phyloP scores from a whole-genome alignment of 2,113 vertebrate genomes.

The Oenanthe oenanthe region DNA sequence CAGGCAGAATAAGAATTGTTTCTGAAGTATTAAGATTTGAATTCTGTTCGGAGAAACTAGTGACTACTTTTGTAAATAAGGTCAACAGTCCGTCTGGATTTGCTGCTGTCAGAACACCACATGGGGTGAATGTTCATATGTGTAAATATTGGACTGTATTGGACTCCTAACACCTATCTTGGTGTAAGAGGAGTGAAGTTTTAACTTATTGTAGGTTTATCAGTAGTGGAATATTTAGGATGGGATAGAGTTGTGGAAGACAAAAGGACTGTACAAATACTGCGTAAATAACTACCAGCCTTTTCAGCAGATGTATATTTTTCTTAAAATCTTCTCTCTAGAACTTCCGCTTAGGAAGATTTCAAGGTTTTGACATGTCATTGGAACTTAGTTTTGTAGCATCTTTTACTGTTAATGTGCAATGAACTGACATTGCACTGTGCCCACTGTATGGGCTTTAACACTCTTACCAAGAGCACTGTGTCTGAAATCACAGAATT shows the following conservation, averaged over 20 bases:
- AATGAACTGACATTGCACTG: not conserved
- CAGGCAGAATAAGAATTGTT: not conserved
- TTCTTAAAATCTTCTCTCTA: not conserved
- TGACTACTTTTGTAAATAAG: not conserved
- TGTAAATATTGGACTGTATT: not conserved
- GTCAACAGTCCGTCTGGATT: not conserved
- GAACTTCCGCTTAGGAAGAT: not conserved
- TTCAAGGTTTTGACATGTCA: not conserved
- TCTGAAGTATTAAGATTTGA: not conserved
- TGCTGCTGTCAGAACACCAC: not conserved
- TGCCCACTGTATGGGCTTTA: not conserved
- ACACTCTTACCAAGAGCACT: not conserved
- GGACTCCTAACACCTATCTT: not conserved
- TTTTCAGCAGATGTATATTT: not conserved
- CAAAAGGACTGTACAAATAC: not conserved
- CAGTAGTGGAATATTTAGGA: not conserved
- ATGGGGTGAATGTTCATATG: not conserved
- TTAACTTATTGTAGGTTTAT: not conserved
- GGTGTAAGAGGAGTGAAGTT: not conserved
- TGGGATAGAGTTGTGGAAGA: not conserved
- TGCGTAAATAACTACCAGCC: not conserved
- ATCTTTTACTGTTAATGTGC: not conserved
- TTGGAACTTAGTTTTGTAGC: not conserved
- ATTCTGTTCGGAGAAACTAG: not conserved
- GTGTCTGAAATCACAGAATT: not conserved